phyloP scores from a whole-genome alignment of 2,888 invertebrate genomes.

The Plebejus argus region DNA sequence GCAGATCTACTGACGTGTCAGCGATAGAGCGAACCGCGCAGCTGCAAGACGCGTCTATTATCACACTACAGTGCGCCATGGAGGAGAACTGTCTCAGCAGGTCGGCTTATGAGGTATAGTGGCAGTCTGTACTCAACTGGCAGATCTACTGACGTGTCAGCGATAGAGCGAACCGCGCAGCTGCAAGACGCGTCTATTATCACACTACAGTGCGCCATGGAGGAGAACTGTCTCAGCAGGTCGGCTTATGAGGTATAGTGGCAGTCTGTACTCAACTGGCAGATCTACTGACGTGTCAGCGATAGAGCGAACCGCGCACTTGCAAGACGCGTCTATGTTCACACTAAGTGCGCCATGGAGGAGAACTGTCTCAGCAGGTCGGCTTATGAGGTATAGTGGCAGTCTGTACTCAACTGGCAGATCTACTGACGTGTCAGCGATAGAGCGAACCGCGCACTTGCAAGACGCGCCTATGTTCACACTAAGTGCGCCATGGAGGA shows the following conservation, averaged over 20 bases:
- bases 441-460: conserved; percentile 90
- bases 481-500: conserved; percentile 98
- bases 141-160: conserved; percentile 90
- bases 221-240: conserved; percentile 95
- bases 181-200: conserved; percentile 91
- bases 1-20: conserved; percentile 89
- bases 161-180: conserved; percentile 90
- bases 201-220: conserved; percentile 96
- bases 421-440: conserved; percentile 90
- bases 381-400: conserved; percentile 85
- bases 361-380: conserved; percentile 94
- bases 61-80: conserved; percentile 96
- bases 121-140: neutral
- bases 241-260: conserved; percentile 87
- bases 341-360: conserved; percentile 97
- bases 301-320: conserved; percentile 89
- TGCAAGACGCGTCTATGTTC: conserved; percentile 91
- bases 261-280: neutral
- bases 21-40: conserved; percentile 91
- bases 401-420: conserved; percentile 54
- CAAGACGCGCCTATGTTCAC: conserved; percentile 92
- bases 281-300: conserved; percentile 91
- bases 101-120: conserved; percentile 87
- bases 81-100: conserved; percentile 96
- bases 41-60: conserved; percentile 90